Evolutionary conservation across 2,113 vertebrate species (phyloP).

Genomic region (Tenrec ecaudatus): DNA sequence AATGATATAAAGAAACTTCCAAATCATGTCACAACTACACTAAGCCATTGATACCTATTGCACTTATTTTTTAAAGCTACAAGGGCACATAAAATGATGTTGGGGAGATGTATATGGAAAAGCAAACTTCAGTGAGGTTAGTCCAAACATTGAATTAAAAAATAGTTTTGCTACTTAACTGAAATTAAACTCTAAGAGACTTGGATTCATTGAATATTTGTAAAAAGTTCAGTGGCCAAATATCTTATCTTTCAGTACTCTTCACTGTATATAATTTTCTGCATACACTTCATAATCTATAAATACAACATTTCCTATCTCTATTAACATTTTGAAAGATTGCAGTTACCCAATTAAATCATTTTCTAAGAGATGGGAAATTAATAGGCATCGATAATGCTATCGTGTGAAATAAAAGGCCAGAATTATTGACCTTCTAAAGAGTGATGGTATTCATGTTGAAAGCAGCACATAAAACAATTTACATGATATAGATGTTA

Average conservation of each 20-base stretch:
- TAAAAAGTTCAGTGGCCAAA: conserved; percentile 11
- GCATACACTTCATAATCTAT: background rate
- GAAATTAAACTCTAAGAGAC: conserved; percentile 59
- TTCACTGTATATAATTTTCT: background rate
- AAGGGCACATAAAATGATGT: background rate
- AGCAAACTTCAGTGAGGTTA: conserved; percentile 44
- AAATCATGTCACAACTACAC: conserved; percentile 17
- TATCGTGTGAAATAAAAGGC: background rate
- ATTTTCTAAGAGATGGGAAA: background rate
- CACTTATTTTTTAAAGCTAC: conserved; percentile 21
- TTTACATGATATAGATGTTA: background rate
- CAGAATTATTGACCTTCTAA: background rate
- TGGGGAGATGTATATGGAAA: conserved; percentile 19
- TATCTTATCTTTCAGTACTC: conserved; percentile 7
- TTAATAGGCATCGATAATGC: background rate
- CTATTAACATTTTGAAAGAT: background rate
- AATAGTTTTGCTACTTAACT: conserved; percentile 25
- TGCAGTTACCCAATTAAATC: background rate
- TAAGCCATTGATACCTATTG: background rate
- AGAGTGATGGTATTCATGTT: background rate
- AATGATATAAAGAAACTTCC: background rate
- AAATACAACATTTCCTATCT: conserved; percentile 28
- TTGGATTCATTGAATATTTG: conserved; percentile 25
- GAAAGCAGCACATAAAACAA: background rate
- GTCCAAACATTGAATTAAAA: conserved; percentile 25